Base-by-base conservation (phyloP, 2,797 vertebrate species). In the Aldrovandia affinis region DNA sequence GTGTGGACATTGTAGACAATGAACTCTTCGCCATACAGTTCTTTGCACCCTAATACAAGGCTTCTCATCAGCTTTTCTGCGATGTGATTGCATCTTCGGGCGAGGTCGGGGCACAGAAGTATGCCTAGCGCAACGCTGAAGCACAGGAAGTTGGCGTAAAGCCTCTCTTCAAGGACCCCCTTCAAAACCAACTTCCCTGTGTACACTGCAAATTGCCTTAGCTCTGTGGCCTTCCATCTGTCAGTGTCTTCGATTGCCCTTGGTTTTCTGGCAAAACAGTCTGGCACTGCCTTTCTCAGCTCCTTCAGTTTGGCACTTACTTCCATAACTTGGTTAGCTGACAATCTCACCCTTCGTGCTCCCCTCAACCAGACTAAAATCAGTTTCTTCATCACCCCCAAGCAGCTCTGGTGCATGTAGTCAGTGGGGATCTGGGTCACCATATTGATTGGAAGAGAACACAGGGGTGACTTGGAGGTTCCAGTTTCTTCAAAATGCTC, bases 331-430 rank as follows among this genome's bases (percentile, higher is more conserved):
- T 78, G 73, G 14, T 22, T 7, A 12, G 73, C 73, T 18, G 73
- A 78, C 73, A 78, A 39, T 44, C 73, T 78, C 3, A 39, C 36
- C 44, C 36, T 39, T 36, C 73, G 6, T 12, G 42, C 36, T 70
- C 73, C 73, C 73, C 73, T 78, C 18, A 78, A 4, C 73, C 73
- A 78, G 1, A 39, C 73, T 15, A 39, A 15, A 2, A 78, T 39
- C 22, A 78, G 73, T 39, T 78, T 78, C 42, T 42, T 78, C 73
- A 78, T 78, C 18, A 78, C 73, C 33, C 73, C 73, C 36, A 78
- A 42, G 22, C 73, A 78, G 73, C 33, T 22, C 18, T 78, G 75
- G 25, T 78, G 75, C 75, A 78, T 78, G 75, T 78, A 78, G 39
- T 78, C 42, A 18, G n/a, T 78, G 18, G 42, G 75, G 36, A 78